Conservation (phyloP, 2,888 invertebrate species). For the Heliconius charithonia region DNA sequence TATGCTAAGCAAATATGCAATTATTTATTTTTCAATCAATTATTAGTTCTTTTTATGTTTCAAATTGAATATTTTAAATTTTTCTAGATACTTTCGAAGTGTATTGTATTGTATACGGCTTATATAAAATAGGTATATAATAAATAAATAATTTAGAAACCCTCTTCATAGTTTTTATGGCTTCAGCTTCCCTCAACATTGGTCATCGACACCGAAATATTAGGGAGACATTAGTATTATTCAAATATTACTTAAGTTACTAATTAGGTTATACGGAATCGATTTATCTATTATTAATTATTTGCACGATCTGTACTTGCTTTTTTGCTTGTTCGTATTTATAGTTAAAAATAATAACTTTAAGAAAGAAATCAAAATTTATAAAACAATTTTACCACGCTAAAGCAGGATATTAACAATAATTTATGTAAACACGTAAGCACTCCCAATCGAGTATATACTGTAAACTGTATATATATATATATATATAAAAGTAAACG, state of each 20-base stretch:
- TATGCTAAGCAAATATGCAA: slow-evolving; percentile 6
- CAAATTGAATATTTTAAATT: background rate
- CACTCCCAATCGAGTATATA: slow-evolving; percentile 21
- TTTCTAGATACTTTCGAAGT: background rate
- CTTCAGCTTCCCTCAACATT: slow-evolving; percentile 76
- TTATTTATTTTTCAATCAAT: slow-evolving; percentile 9
- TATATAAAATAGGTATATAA: background rate
- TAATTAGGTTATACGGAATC: slow-evolving; percentile 10
- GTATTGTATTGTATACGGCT: background rate
- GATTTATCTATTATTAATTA: background rate
- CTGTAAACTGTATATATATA: background rate
- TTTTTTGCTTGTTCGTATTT: background rate
- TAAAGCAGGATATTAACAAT: background rate
- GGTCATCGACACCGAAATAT: slow-evolving; percentile 75
- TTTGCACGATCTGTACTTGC: background rate
- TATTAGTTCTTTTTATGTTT: background rate
- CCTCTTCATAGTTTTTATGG: slow-evolving; percentile 70
- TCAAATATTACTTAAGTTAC: slow-evolving; percentile 54
- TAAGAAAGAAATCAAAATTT: background rate
- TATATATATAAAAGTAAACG: slow-evolving; percentile 29
- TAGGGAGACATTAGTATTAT: slow-evolving; percentile 53
- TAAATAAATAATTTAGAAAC: slow-evolving; percentile 64
- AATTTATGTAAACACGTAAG: slow-evolving; percentile 37
- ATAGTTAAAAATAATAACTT: background rate
- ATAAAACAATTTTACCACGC: background rate